A percentile compares a stretch with the other conserved stretches of the same genome.
Conservation (phyloP, 2,888 invertebrate genomes). For the Hydraecia micacea region DNA sequence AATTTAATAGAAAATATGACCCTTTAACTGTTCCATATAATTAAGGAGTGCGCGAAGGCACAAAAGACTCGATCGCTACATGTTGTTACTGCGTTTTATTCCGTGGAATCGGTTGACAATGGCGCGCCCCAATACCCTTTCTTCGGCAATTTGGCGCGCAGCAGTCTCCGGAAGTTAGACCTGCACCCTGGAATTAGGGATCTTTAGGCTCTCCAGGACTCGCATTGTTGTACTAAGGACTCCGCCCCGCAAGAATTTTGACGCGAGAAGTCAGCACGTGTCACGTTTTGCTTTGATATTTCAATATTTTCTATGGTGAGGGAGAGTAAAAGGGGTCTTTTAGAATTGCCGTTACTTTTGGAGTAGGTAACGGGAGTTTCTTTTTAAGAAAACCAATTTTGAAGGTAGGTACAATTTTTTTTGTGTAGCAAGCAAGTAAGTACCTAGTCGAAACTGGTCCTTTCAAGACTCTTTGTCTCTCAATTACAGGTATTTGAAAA, state of each 20-base stretch:
- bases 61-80: conserved; percentile 87
- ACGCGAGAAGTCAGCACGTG: conserved; percentile 83
- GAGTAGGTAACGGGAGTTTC: background rate
- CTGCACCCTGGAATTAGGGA: conserved; percentile 85
- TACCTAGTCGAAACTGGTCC: background rate
- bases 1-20: conserved; percentile 90
- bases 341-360: conserved; percentile 57
- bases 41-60: conserved; percentile 87
- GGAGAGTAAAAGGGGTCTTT: conserved; percentile 44
- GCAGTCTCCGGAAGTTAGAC: conserved; percentile 87
- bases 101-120: conserved; percentile 89
- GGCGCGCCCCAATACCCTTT: conserved; percentile 85
- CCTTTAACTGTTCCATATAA: conserved; percentile 89
- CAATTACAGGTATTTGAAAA: background rate
- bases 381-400: background rate
- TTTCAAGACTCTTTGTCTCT: background rate
- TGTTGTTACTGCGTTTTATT: conserved; percentile 87
- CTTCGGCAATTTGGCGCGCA: conserved; percentile 88
- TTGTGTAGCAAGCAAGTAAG: background rate
- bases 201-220: conserved; percentile 85
- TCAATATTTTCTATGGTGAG: conserved; percentile 52
- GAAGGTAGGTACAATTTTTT: background rate
- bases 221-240: conserved; percentile 80
- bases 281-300: conserved; percentile 75
- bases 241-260: conserved; percentile 85